These are phyloP conservation scores for Anarhynchus alexandrinus DNA, from an alignment of 2,113 vertebrate species.

Conservation along the genomic window DNA sequence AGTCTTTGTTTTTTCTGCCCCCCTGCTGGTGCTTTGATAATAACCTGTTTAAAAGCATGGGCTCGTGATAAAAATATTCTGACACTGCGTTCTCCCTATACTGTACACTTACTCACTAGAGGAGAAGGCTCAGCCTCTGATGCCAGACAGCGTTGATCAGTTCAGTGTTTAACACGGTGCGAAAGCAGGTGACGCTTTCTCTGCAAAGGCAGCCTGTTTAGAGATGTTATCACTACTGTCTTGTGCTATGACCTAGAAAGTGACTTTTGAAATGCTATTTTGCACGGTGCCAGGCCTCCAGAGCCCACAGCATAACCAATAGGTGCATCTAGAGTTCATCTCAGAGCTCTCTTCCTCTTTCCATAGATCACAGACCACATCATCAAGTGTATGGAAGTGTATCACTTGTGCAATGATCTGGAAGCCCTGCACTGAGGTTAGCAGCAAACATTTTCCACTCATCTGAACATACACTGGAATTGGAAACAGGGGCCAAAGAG, in stretches of 20 bases:
- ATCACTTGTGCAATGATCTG: background rate
- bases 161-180: background rate
- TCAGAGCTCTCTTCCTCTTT: background rate
- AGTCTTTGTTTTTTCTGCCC: background rate
- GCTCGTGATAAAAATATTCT: background rate
- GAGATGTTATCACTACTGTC: background rate
- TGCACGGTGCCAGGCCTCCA: background rate
- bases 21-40: background rate
- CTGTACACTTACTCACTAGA: background rate
- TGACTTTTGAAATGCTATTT: background rate
- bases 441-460: slow-evolving; percentile 23
- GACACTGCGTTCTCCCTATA: background rate
- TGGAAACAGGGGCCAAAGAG: background rate
- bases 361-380: background rate
- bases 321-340: background rate
- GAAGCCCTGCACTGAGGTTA: slow-evolving; percentile 21
- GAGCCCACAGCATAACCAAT: background rate
- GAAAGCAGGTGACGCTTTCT: background rate
- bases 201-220: background rate
- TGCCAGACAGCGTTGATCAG: background rate
- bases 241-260: background rate
- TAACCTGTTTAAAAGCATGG: background rate
- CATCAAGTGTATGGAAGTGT: background rate
- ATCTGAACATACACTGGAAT: background rate
- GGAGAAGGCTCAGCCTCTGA: background rate